Evolutionary conservation across 1,140 invertebrate species (phyloP), one percentile per base, ranked within the genome.

Genomic region (Cotesia chilonis): DNA sequence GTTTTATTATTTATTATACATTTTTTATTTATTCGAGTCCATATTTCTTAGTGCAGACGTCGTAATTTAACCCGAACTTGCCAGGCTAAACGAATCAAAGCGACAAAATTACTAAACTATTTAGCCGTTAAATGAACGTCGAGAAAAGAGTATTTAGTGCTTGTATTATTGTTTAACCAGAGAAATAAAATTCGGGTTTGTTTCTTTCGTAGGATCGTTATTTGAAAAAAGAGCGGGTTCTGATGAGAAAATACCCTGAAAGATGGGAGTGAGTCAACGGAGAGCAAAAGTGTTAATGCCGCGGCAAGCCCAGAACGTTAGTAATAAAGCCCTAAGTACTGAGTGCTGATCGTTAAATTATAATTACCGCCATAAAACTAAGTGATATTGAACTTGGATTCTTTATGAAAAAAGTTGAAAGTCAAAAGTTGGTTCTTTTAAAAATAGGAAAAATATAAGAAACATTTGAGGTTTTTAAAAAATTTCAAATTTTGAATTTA

Each of bases 321-420:
- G 81, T 81, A 85, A 85, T 85, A 85, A 86, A 85, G 80, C 79
- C 78, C 79, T 85, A 84, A 86, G 83, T 84, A 85, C 84, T 82
- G 78, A 77, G 57, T 38, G 36, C 77, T 75, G 82, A 86, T 86
- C 84, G 82, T 86, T 84, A 85, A 86, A 86, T 84, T 82, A 85
- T 86, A 86, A 86, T 86, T 84, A 83, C 83, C 74, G 55, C 76
- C 76, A 77, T 86, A 84, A 86, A 85, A 76, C 83, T 85, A 85
- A 86, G 83, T 84, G 83, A 86, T 86, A 86, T 86, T 85, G 83
- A 85, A 86, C 83, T 83, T 85, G 82, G 84, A 82, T 81, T 59
- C 68, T 20, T 36, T 38, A 51, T 65, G 55, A 57, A 10, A 70
- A 61, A 17, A 66, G 4, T 36, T 65, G 6, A 14, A 10, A 20